phyloP scores from a whole-genome alignment of 2,888 invertebrate species.

The Diarsia rubi region DNA sequence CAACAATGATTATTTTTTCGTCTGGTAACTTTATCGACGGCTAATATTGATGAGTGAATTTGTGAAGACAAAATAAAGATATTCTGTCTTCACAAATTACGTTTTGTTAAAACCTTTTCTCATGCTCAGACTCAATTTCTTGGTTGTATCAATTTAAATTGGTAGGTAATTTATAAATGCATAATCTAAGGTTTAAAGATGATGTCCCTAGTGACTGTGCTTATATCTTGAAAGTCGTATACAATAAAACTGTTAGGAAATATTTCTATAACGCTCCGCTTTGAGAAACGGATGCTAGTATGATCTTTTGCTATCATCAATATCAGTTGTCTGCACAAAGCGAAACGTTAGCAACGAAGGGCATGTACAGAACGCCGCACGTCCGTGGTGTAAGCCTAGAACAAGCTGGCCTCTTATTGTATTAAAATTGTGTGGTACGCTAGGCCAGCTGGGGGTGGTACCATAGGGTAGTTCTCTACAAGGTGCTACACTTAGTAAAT shows the following conservation, averaged over 20 bases:
- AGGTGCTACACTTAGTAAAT: neutral
- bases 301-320: neutral
- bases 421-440: neutral
- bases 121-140: neutral
- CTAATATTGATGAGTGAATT: slow-evolving; percentile 50
- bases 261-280: neutral
- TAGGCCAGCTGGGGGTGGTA: neutral
- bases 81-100: too few relatives aligned
- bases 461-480: neutral
- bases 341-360: neutral
- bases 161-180: neutral
- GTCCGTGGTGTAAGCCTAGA: neutral
- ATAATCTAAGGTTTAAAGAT: neutral
- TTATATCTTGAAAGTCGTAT: neutral
- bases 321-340: neutral
- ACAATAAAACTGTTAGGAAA: neutral
- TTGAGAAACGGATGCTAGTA: neutral
- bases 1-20: slow-evolving; percentile 48
- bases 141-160: neutral
- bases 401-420: neutral
- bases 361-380: neutral
- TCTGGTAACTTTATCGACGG: slow-evolving; percentile 36
- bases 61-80: slow-evolving; percentile 3
- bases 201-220: neutral
- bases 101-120: slow-evolving; percentile 21